Evolutionary conservation across 2,113 vertebrate genomes (phyloP).

Genomic region (Oreochromis spilurus): DNA sequence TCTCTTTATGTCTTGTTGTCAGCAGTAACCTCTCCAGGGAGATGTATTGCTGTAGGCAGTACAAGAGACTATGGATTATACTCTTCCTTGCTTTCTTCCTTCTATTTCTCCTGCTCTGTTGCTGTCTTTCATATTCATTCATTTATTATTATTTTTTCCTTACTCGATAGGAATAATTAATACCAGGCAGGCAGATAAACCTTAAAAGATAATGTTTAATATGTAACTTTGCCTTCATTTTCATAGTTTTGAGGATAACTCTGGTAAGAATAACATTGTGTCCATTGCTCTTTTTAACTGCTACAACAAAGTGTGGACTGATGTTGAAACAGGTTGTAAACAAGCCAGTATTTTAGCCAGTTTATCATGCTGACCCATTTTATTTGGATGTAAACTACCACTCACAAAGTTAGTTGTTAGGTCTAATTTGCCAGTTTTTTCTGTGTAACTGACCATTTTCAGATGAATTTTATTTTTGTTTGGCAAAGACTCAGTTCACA

Average conservation of each 20-base stretch:
- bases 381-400: background rate
- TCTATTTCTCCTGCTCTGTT: background rate
- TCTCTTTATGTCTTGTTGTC: constrained; percentile 52
- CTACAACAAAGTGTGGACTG: accelerated
- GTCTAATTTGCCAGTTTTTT: background rate
- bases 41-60: constrained; percentile 74
- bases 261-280: background rate
- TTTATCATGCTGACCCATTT: background rate
- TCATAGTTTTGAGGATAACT: background rate
- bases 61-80: constrained; percentile 59
- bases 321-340: background rate
- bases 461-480: background rate
- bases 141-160: background rate
- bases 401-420: background rate
- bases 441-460: background rate
- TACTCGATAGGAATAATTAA: background rate
- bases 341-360: background rate
- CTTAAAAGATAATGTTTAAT: background rate
- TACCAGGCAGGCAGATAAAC: background rate
- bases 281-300: background rate
- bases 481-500: background rate
- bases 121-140: background rate
- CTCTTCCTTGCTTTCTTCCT: constrained; percentile 22
- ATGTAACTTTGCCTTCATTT: background rate
- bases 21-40: constrained; percentile 61